phyloP scores from a whole-genome alignment of 2,113 vertebrate genomes.

The Apodemus sylvaticus region DNA sequence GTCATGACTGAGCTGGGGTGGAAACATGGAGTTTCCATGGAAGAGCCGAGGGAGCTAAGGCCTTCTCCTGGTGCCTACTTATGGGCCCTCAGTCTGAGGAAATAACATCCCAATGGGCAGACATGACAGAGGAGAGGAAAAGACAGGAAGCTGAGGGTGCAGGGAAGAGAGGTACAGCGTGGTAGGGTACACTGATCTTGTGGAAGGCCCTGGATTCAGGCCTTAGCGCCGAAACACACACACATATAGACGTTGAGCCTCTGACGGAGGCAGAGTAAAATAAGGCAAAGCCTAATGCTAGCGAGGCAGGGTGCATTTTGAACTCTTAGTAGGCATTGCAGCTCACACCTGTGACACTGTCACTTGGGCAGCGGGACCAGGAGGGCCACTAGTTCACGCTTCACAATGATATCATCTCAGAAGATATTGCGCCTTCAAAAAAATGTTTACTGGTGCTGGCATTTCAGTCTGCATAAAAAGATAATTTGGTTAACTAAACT shows the following conservation, averaged over 20 bases:
- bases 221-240: background rate
- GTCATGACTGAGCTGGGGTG: background rate
- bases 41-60: background rate
- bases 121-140: conserved; percentile 34
- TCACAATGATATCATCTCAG: background rate
- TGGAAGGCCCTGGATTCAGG: background rate
- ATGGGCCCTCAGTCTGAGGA: conserved; percentile 23
- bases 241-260: background rate
- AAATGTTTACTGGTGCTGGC: background rate
- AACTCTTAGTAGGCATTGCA: background rate
- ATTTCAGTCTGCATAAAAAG: conserved; percentile 44
- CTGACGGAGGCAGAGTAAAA: background rate
- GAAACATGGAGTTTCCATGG: background rate
- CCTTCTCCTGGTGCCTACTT: conserved; percentile 26
- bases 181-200: background rate
- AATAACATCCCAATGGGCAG: conserved; percentile 18
- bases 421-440: conserved; percentile 32
- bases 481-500: conserved; percentile 17
- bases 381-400: background rate
- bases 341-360: background rate
- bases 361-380: background rate
- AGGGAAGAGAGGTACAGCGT: background rate
- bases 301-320: background rate
- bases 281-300: background rate
- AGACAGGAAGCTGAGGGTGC: background rate